phyloP scores from a whole-genome alignment of 2,113 vertebrate species.

The Cavia porcellus region DNA sequence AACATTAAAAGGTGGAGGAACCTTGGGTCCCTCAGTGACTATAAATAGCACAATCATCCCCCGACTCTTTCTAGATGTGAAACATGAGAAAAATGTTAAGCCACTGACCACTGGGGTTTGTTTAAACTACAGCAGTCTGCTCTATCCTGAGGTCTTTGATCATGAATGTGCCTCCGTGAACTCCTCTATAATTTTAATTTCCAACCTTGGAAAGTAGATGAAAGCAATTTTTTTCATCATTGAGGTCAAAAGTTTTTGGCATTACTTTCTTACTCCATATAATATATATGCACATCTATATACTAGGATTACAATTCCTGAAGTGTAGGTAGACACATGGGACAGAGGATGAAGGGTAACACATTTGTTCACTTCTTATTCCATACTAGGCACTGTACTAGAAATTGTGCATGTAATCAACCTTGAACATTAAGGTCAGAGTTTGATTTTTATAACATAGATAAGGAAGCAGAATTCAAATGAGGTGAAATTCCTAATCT shows the following conservation, averaged over 20 bases:
- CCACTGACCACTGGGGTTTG: background rate
- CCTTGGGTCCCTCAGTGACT: background rate
- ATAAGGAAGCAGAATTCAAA: background rate
- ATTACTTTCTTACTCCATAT: background rate
- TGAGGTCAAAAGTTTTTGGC: background rate
- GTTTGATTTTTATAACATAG: background rate
- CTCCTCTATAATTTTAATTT: background rate
- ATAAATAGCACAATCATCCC: background rate
- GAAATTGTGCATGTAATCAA: fast-evolving
- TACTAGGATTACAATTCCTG: background rate
- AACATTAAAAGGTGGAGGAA: background rate
- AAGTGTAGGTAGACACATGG: background rate
- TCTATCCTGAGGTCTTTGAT: background rate
- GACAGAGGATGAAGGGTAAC: background rate
- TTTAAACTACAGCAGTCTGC: background rate
- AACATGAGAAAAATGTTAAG: background rate
- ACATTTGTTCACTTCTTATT: background rate
- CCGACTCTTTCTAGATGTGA: background rate
- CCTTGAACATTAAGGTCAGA: background rate
- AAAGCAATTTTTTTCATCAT: background rate
- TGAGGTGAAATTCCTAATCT: background rate
- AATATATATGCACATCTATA: background rate
- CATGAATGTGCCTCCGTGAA: background rate
- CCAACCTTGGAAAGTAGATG: background rate
- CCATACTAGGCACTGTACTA: fast-evolving